Conservation (phyloP, 1,140 invertebrate species). For the Spodoptera litura region DNA sequence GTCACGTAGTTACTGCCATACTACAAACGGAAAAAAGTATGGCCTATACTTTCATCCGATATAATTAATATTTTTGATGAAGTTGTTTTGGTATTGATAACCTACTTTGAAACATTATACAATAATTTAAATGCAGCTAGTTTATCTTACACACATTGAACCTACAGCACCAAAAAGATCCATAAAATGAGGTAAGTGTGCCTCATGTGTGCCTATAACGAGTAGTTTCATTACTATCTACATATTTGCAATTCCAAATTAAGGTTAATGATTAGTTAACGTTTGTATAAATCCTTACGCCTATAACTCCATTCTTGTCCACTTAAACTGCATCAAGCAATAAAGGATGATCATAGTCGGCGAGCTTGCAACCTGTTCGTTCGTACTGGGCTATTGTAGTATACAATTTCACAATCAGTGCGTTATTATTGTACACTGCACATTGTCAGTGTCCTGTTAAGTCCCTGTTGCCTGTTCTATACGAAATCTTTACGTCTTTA, state of each 20-base stretch:
- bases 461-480: neutral
- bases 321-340: constrained; percentile 36
- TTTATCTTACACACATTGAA: too few species aligned
- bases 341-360: constrained; percentile 13
- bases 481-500: neutral
- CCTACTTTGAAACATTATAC: too few species aligned
- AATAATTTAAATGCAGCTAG: too few species aligned
- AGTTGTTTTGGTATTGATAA: too few species aligned
- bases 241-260: constrained; percentile 2
- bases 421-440: constrained; percentile 34
- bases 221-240: neutral
- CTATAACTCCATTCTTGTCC: constrained; percentile 30
- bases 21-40: too few species aligned
- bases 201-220: too few species aligned
- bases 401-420: constrained; percentile 33
- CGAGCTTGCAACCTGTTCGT: constrained; percentile 3
- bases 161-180: too few species aligned
- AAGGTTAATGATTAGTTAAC: constrained; percentile 30
- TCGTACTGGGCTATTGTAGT: constrained; percentile 23
- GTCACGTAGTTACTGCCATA: neutral
- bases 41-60: too few species aligned
- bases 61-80: too few species aligned
- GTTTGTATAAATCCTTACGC: constrained; percentile 11
- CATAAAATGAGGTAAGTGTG: too few species aligned
- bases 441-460: constrained; percentile 20